Percentiles rank a stretch among this genome's conserved stretches.
These are phyloP conservation scores for Nowickia ferox DNA, from an alignment of 2,888 invertebrate species.

Conservation along the genomic window DNA sequence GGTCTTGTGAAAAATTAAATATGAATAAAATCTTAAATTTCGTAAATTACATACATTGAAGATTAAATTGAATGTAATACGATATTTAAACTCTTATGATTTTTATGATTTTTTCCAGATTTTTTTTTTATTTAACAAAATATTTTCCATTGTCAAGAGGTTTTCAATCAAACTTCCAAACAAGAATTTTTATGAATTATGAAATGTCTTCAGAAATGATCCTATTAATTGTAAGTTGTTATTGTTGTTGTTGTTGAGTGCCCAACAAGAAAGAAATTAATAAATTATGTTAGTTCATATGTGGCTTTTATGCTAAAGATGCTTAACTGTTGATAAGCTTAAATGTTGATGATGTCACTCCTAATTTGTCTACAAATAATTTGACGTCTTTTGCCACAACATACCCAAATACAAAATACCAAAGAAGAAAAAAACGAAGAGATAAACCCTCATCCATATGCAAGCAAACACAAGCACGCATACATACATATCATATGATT, in stretches of 20 bases:
- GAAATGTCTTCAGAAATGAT: conserved; percentile 52
- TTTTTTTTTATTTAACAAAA: conserved; percentile 11
- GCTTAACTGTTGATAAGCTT: conserved; percentile 64
- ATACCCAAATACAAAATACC: conserved; percentile 9
- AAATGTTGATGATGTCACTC: conserved; percentile 78
- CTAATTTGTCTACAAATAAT: conserved; percentile 72
- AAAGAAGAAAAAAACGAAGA: neutral
- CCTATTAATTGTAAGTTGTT: conserved; percentile 38
- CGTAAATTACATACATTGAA: conserved; percentile 63
- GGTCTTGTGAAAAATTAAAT: conserved; percentile 3
- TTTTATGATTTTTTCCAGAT: neutral
- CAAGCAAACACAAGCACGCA: too few relatives aligned
- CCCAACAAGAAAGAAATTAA: neutral
- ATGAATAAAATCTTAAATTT: conserved; percentile 61
- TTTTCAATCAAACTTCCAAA: conserved; percentile 57
- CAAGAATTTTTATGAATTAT: conserved; percentile 51
- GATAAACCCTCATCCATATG: conserved; percentile 36
- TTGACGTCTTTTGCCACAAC: conserved; percentile 61
- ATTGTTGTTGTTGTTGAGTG: neutral
- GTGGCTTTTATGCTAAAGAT: conserved; percentile 44
- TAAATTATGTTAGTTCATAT: conserved; percentile 17
- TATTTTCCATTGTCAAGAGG: conserved; percentile 36
- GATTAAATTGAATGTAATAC: conserved; percentile 67
- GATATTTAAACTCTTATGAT: conserved; percentile 66
- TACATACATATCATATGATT: neutral